Conservation (phyloP, 1,140 invertebrate genomes). For the Leptestheria dahalacensis region DNA sequence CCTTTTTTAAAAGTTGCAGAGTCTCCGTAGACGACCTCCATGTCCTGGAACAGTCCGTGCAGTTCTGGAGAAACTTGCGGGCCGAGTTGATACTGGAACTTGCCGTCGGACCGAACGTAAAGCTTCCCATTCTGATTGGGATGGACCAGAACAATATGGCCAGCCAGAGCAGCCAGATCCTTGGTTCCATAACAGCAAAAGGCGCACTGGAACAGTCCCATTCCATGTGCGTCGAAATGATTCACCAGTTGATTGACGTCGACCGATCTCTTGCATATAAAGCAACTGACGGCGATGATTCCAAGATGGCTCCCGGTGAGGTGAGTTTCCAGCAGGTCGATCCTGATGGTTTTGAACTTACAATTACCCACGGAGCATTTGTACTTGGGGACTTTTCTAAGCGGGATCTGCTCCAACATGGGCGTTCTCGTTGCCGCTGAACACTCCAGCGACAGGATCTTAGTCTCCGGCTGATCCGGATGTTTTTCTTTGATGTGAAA, state of each 20-base stretch:
- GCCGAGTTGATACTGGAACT: background rate
- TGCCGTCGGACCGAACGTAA: conserved; percentile 1
- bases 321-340: background rate
- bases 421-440: background rate
- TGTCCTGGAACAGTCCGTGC: background rate
- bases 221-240: conserved; percentile 4
- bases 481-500: background rate
- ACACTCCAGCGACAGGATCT: background rate
- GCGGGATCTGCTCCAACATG: background rate
- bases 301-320: background rate
- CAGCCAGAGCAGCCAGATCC: background rate
- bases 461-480: background rate
- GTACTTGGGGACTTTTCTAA: background rate
- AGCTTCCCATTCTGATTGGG: background rate
- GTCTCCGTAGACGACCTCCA: background rate
- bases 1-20: background rate
- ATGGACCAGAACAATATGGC: conserved; percentile 8
- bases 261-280: background rate
- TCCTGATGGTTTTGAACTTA: background rate
- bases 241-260: background rate
- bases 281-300: background rate
- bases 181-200: conserved; percentile 8
- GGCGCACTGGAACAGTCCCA: conserved; percentile 12
- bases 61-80: too few relatives aligned
- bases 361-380: background rate